Evolutionary conservation across 2,113 vertebrate genomes (phyloP).

Genomic region (Ptilorrhoa leucosticta): DNA sequence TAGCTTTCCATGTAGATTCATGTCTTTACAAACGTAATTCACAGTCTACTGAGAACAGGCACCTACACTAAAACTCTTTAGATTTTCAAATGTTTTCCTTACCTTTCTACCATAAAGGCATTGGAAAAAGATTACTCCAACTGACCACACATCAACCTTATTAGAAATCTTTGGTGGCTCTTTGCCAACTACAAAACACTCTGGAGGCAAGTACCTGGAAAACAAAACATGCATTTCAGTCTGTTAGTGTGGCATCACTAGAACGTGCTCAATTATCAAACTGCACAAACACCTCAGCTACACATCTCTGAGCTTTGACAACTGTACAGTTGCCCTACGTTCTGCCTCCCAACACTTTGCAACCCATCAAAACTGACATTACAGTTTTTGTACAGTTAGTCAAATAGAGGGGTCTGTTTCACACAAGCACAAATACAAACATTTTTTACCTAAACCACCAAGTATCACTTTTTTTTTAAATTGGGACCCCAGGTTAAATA

Average conservation of each 20-base stretch:
- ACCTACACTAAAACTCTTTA: neutral
- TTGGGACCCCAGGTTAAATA: neutral
- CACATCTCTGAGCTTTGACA: neutral
- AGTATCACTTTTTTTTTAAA: neutral
- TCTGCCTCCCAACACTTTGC: neutral
- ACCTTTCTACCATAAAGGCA: constrained; percentile 99
- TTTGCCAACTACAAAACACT: constrained; percentile 99
- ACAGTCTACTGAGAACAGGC: neutral
- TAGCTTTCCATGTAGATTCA: neutral
- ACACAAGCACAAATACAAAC: neutral
- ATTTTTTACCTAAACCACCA: neutral
- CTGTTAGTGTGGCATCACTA: neutral
- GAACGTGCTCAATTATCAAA: neutral
- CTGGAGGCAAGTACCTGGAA: constrained; percentile 94
- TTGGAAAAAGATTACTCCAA: constrained; percentile 98
- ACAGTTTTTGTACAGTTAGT: neutral
- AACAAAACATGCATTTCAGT: neutral
- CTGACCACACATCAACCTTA: constrained; percentile 99
- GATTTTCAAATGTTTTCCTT: constrained; percentile 7
- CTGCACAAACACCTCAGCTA: neutral
- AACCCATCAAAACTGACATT: neutral
- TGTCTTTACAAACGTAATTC: neutral
- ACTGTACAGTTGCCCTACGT: neutral
- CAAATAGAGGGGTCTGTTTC: neutral
- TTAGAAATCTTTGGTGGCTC: constrained; percentile 99